phyloP scores from a whole-genome alignment of 35 echinoderm and acorn worm genomes.

The Stichopus chloronotus region DNA sequence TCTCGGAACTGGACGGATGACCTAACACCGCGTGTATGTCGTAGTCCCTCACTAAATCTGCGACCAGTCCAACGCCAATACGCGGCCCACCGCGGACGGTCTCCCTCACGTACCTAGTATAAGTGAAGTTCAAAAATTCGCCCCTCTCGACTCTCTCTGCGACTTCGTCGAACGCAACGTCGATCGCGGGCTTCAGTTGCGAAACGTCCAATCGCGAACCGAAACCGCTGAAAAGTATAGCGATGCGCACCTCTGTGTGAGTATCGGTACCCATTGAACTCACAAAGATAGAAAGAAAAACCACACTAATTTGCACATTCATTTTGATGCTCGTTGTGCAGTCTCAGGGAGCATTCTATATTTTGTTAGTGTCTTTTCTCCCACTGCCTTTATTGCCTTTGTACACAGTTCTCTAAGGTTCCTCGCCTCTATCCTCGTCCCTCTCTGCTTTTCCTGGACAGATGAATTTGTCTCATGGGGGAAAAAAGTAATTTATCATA shows the following conservation, averaged over 20 bases:
- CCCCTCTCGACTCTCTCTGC: neutral
- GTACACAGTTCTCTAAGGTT: no score
- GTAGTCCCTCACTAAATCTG: neutral
- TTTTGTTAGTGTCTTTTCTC: no score
- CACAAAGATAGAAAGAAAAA: neutral
- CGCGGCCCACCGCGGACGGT: neutral
- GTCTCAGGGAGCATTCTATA: no score
- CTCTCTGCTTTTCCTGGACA: no score
- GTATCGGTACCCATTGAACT: neutral
- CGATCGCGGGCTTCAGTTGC: neutral
- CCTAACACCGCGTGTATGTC: neutral
- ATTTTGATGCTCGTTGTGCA: neutral
- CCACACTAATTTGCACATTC: neutral
- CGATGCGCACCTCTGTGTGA: neutral
- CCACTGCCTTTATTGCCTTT: no score
- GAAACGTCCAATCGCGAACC: neutral
- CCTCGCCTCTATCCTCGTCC: no score
- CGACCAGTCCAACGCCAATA: neutral
- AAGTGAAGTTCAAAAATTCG: slow-evolving; percentile 10
- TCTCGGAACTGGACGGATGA: neutral
- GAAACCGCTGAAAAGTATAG: neutral
- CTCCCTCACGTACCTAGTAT: neutral
- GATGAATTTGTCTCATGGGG: no score
- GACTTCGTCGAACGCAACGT: neutral
- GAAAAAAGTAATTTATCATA: no score